Base-by-base conservation (phyloP, 2,888 invertebrate species). In the Synanthedon myopaeformis region DNA sequence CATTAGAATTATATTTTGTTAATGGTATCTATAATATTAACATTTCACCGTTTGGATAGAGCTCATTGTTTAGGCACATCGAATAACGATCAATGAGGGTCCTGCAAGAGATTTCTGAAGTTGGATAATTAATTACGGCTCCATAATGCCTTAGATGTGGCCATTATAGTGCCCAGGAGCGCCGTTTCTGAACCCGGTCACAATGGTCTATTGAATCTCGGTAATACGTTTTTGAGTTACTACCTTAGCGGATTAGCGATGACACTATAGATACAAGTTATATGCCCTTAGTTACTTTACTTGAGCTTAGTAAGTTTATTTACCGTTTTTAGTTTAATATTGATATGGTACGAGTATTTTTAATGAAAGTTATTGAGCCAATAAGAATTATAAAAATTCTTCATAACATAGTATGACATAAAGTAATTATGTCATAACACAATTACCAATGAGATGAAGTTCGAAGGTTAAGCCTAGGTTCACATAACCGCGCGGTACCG, bases 101-200 rank as follows among this genome's bases (percentile, higher is more conserved):
- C 59, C 59, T 62, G 57, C 58, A 61, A 63, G 63, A 66, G 67
- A 66, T 67, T 68, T 61, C 63, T 67, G 69, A 74, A 76, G 72
- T 77, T 71, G 66, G 69, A 74, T 79, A 80, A 82, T 82, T 82
- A 82, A 82, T 82, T 75, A 78, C 67, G 63, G 62, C 57, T 60
- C 64, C 63, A 71, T 79, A 79, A 76, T 72, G 70, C 72, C 69
- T 64, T 61, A 66, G 62, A 67, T 65, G 61, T 61, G 61, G 65
- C 56, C 67, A 66, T 75, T 77, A 80, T 69, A 65, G 71, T 65
- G 67, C 80, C 79, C 81, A 59, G 56, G 77, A 77, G 80, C 70
- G 63, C 72, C 73, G 71, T 79, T 66, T 56, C 59, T 64, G 58
- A 65, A 63, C 65, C 63, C 61, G 61, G 55, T 59, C 58, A 70